Evolutionary conservation across 2,113 vertebrate species (phyloP).

Genomic region (Anolis sagrei): DNA sequence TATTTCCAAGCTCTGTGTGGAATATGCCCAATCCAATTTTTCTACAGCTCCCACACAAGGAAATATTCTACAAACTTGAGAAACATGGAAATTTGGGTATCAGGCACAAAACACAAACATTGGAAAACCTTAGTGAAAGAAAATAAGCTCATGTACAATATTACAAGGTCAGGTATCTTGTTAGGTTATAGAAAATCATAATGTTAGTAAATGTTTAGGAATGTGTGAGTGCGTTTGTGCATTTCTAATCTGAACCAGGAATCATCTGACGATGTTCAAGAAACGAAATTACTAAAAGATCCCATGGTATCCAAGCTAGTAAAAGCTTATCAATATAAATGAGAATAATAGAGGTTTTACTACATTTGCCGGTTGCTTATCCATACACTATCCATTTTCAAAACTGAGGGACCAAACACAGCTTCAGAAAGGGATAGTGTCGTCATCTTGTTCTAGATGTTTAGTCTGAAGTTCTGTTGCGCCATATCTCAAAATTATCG

Average conservation of each 20-base stretch:
- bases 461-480: slow-evolving; percentile 28
- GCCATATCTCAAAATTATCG: slow-evolving; percentile 30
- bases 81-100: background rate
- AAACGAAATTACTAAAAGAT: slow-evolving; percentile 55
- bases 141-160: slow-evolving; percentile 44
- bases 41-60: no score
- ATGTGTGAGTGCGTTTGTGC: background rate
- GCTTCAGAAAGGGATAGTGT: background rate
- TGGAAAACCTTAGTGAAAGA: background rate
- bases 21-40: background rate
- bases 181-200: slow-evolving; percentile 46
- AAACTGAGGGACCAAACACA: slow-evolving; percentile 15
- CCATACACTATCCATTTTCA: slow-evolving; percentile 36
- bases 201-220: background rate
- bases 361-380: slow-evolving; percentile 45
- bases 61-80: background rate
- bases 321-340: slow-evolving; percentile 58
- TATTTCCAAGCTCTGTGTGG: no score
- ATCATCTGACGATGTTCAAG: slow-evolving; percentile 43
- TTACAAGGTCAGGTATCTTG: slow-evolving; percentile 50
- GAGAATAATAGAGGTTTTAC: slow-evolving; percentile 54
- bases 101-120: background rate
- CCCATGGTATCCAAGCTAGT: slow-evolving; percentile 40
- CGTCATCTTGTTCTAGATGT: slow-evolving; percentile 46
- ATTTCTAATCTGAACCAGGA: slow-evolving; percentile 26